These are phyloP conservation scores for Tetrapedia diversipes DNA, from an alignment of 2,888 invertebrate genomes.

Conservation along the genomic window DNA sequence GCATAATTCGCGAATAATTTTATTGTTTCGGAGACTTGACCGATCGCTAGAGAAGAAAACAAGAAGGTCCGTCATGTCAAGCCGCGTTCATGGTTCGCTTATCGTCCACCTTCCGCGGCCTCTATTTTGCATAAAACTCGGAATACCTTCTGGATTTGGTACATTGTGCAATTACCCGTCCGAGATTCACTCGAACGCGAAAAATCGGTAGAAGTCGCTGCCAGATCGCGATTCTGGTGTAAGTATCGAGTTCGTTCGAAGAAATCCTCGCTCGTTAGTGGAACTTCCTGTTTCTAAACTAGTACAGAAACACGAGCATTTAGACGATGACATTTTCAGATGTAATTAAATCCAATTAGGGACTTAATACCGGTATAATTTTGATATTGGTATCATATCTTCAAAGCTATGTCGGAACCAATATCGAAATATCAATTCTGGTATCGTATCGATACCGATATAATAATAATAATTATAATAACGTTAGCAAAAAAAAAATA, in stretches of 20 bases:
- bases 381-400: no score
- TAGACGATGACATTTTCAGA: no score
- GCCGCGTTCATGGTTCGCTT: conserved; percentile 39
- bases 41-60: not conserved
- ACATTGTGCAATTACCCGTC: not conserved
- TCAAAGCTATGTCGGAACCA: no score
- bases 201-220: not conserved
- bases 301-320: no score
- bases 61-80: conserved; percentile 1
- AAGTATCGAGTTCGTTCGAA: conserved; percentile 32
- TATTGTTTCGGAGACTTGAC: conserved; percentile 32
- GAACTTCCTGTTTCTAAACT: no score
- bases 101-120: not conserved
- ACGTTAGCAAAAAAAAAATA: no score
- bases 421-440: no score
- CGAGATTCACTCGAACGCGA: conserved; percentile 3
- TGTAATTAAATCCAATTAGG: no score
- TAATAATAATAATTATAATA: no score
- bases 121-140: conserved; percentile 1
- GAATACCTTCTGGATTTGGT: not conserved
- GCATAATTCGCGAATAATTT: conserved; percentile 49
- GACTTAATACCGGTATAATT: no score
- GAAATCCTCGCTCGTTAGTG: no score
- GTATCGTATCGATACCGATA: no score
- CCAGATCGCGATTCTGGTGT: conserved; percentile 24